phyloP scores from a whole-genome alignment of 2,113 vertebrate genomes.

The Isichthys henryi region DNA sequence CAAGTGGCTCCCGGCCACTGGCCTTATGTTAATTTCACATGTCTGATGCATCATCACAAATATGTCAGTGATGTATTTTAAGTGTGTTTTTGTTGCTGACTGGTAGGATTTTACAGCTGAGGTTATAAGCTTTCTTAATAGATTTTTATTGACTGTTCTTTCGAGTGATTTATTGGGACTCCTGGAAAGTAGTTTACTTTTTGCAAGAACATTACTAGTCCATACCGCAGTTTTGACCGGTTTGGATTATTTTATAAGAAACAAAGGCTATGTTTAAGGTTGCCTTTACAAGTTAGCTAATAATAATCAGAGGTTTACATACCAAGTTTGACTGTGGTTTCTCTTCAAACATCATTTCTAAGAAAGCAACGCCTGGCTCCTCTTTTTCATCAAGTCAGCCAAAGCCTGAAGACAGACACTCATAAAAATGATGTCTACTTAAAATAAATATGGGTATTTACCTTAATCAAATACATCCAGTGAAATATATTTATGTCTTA shows the following conservation, averaged over 20 bases:
- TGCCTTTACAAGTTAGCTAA: background rate
- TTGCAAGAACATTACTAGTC: background rate
- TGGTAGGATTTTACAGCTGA: background rate
- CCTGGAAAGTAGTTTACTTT: background rate
- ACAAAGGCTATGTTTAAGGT: constrained; percentile 2
- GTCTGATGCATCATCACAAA: background rate
- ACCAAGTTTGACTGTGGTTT: background rate
- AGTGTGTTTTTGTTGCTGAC: background rate
- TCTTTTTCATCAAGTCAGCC: background rate
- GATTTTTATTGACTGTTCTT: background rate
- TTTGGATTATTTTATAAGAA: background rate
- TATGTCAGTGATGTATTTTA: constrained; percentile 14
- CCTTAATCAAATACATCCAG: constrained; percentile 6
- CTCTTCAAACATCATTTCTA: background rate
- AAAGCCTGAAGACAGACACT: background rate
- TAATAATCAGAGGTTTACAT: constrained; percentile 9
- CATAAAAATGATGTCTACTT: constrained; percentile 1
- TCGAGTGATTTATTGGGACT: background rate
- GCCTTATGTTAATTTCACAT: background rate
- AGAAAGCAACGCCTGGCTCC: constrained; percentile 1
- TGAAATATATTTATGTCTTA: background rate
- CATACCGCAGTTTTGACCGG: background rate
- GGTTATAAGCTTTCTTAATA: background rate
- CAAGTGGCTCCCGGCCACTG: background rate
- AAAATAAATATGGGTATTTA: background rate